Conservation (phyloP, 30 jellyfish, hydroid and myxozoan genomes). For the Aurelia aurita region DNA sequence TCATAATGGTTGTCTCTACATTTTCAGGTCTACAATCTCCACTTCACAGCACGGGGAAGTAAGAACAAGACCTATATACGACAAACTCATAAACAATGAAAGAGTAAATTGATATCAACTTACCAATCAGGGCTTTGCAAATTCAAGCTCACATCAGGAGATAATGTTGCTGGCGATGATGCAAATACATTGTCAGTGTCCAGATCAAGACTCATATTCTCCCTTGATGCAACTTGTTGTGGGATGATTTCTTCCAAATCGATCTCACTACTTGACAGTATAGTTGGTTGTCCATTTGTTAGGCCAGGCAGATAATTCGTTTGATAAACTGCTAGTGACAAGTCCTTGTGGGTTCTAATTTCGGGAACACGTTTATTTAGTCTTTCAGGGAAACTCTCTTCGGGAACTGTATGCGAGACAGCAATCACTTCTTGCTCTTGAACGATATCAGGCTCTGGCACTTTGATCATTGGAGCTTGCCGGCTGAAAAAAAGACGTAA, state of each 20-base stretch:
- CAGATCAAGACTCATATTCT: slow-evolving; percentile 16
- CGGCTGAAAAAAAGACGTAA: neutral
- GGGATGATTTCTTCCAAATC: slow-evolving; percentile 51
- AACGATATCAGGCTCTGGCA: slow-evolving; percentile 12
- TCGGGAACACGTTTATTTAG: slow-evolving; percentile 70
- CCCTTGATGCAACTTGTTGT: slow-evolving; percentile 12
- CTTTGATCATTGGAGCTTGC: slow-evolving; percentile 9
- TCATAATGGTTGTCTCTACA: too few species aligned
- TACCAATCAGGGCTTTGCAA: slow-evolving; percentile 46
- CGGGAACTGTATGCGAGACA: slow-evolving; percentile 65
- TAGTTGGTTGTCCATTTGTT: slow-evolving; percentile 56
- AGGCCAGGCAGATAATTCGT: slow-evolving; percentile 69
- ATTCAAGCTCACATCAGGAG: slow-evolving; percentile 25
- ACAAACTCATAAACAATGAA: neutral
- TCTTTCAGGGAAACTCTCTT: slow-evolving; percentile 62
- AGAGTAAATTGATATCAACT: neutral
- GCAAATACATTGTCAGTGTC: neutral
- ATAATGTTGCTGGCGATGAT: slow-evolving; percentile 26
- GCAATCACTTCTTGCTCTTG: slow-evolving; percentile 72
- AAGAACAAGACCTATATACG: too few species aligned
- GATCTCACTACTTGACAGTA: slow-evolving; percentile 52
- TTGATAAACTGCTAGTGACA: slow-evolving; percentile 67
- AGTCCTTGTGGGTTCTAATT: slow-evolving; percentile 46
- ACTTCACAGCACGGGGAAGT: too few species aligned
- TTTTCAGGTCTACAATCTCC: too few species aligned